Evolutionary conservation across 23 tunicate species (phyloP).

Genomic region (Styela plicata): DNA sequence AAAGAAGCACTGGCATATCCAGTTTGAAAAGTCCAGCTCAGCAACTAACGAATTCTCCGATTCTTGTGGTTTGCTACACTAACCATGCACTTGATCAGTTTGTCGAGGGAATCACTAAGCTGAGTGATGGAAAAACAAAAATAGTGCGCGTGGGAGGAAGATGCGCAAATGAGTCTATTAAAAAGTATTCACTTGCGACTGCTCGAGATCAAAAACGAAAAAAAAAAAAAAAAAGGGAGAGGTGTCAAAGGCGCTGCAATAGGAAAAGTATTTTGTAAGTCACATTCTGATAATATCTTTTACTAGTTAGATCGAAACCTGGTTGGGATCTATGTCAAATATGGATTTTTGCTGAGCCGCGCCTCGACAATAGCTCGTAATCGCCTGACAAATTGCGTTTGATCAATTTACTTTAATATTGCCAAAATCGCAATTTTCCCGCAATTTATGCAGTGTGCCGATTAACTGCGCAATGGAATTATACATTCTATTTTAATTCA

Average conservation of each 20-base stretch:
- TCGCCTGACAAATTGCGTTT: too few species aligned
- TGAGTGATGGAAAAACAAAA: constrained; percentile 11
- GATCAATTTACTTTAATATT: too few species aligned
- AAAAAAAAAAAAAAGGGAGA: not conserved
- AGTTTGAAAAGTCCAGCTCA: not conserved
- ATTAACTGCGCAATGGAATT: too few species aligned
- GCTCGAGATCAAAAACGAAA: constrained; percentile 25
- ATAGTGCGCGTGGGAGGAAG: constrained; percentile 87
- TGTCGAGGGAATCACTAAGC: constrained; percentile 75
- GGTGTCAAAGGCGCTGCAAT: not conserved
- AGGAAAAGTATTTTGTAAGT: constrained; percentile 35
- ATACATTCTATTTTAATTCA: too few species aligned
- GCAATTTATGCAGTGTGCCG: too few species aligned
- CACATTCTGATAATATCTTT: too few species aligned
- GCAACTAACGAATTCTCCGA: constrained; percentile 12
- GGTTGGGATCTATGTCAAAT: too few species aligned
- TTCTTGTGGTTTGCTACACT: constrained; percentile 87
- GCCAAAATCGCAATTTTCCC: too few species aligned
- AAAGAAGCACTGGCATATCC: too few species aligned
- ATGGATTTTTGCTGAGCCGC: too few species aligned
- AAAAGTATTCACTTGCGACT: constrained; percentile 40
- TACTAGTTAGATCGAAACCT: too few species aligned
- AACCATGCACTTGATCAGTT: constrained; percentile 98
- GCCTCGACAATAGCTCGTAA: too few species aligned
- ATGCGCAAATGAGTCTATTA: constrained; percentile 47